phyloP scores from a whole-genome alignment of 2,797 vertebrate genomes.

The Oryzias dopingdopingensis region DNA sequence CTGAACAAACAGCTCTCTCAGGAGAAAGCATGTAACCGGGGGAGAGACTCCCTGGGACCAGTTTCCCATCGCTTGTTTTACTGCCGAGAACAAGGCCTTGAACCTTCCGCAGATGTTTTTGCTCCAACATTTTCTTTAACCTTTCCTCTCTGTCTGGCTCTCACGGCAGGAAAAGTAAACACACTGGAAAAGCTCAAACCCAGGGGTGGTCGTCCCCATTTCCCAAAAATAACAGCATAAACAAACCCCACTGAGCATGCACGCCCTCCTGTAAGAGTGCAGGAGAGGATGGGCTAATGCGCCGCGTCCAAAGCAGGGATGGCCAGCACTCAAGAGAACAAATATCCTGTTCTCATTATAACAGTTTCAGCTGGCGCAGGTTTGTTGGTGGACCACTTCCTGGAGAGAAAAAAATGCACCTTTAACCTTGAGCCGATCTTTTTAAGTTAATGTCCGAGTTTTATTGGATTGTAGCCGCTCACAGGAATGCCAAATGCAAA shows the following conservation, averaged over 20 bases:
- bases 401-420: slow-evolving; percentile 47
- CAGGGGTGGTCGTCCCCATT: slow-evolving; percentile 29
- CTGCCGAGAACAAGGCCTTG: slow-evolving; percentile 22
- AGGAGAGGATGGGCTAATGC: slow-evolving; percentile 49
- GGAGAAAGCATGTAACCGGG: slow-evolving; percentile 21
- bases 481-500: slow-evolving; percentile 45
- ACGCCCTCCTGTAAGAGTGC: background rate
- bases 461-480: slow-evolving; percentile 41
- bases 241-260: slow-evolving; percentile 25
- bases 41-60: slow-evolving; percentile 29
- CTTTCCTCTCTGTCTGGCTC: slow-evolving; percentile 7
- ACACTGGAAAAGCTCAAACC: slow-evolving; percentile 41
- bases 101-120: slow-evolving; percentile 19
- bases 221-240: slow-evolving; percentile 42
- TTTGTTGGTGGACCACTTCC: slow-evolving; percentile 36
- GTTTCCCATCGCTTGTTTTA: slow-evolving; percentile 33
- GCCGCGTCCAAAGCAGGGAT: slow-evolving; percentile 30
- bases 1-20: slow-evolving; percentile 59
- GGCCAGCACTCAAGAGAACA: slow-evolving; percentile 60
- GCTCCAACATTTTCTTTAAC: slow-evolving; percentile 16
- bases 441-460: slow-evolving; percentile 56
- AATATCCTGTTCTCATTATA: slow-evolving; percentile 65
- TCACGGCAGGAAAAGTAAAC: slow-evolving; percentile 52
- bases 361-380: slow-evolving; percentile 59
- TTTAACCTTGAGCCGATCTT: slow-evolving; percentile 65